These are phyloP conservation scores for Drosophila neonasuta DNA, from an alignment of 2,888 invertebrate genomes.

Conservation along the genomic window DNA sequence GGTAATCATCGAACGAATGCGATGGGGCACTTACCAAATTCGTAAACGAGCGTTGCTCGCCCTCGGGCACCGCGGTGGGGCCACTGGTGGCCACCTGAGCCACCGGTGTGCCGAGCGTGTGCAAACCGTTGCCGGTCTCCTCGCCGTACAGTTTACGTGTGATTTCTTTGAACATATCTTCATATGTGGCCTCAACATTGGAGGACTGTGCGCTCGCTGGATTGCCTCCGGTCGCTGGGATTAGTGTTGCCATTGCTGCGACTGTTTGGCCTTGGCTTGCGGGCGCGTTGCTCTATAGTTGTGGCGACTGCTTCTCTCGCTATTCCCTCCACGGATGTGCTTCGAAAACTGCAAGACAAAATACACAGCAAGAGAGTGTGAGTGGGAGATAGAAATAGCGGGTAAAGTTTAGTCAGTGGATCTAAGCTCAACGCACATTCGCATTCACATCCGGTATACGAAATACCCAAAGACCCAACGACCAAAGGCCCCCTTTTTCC, in stretches of 20 bases:
- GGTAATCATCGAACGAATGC: too few relatives aligned
- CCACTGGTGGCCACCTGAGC: constrained; percentile 82
- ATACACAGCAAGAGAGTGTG: constrained; percentile 5
- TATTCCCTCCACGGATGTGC: constrained; percentile 70
- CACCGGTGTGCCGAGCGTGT: constrained; percentile 82
- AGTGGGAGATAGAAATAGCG: neutral
- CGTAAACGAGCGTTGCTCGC: constrained; percentile 82
- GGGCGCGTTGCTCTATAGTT: constrained; percentile 62
- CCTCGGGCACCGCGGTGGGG: constrained; percentile 82
- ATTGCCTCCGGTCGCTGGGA: constrained; percentile 75
- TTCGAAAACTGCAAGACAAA: constrained; percentile 69
- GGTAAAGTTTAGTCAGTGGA: constrained; percentile 37
- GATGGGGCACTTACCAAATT: constrained; percentile 79
- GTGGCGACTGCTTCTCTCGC: constrained; percentile 65
- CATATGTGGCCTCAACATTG: constrained; percentile 83
- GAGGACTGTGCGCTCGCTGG: constrained; percentile 77
- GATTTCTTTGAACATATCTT: constrained; percentile 90
- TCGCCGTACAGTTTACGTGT: constrained; percentile 95
- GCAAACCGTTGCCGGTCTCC: constrained; percentile 84
- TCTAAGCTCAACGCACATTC: constrained; percentile 44
- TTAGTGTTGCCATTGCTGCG: constrained; percentile 82
- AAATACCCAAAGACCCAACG: constrained; percentile 47
- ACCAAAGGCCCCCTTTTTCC: constrained; percentile 2
- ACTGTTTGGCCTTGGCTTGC: constrained; percentile 67
- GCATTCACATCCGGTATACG: constrained; percentile 59